Base-by-base conservation (phyloP, 2,888 invertebrate species). In the Escarpia spicata region DNA sequence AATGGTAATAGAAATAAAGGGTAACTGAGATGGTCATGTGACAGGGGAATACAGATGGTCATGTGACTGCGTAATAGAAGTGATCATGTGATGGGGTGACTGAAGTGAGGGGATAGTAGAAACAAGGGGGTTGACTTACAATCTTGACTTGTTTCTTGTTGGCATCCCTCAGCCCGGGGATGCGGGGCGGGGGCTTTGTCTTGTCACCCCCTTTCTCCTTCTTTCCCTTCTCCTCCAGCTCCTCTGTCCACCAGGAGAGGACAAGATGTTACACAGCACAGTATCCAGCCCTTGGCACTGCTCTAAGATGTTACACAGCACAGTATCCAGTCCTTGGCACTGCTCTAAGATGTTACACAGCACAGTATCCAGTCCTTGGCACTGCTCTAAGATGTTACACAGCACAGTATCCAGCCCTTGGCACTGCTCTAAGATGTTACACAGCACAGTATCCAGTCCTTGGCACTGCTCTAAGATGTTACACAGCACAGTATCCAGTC, bases 61-160 rank as follows among this genome's bases (percentile, higher is more conserved):
- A 37, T 37, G 37, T 37, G 37, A 37, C 37, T 37, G 37, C 37
- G 1, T 37, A 37, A 12, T 52, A 12, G 52, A 12, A 12, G 9
- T 52, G 52, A 52, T 12, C 52, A 52, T 52, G 52, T 52, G 9
- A 52, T 52, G 52, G 37, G 37, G 37, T 37, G 37, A 37, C 37
- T 37, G 37, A 37, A 37, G 37, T 37, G 37, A 37, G 1, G 52
- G 52, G 52, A 12, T 52, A 52, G 12, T 52, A 26, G 75, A 75
- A 26, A 6, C 75, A 75, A 75, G 75, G 75, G 75, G 26, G 19
- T 75, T 75, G 31, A 94, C 95, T 94, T 94, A 96, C 96, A 94
- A 96, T 95, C 93, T 96, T 96, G 52, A 95, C 95, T 93, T 95
- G 95, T 94, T 96, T 96, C 94, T 96, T 95, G 93, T 95, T 95